Percentiles rank a stretch among this genome's conserved stretches.
These are phyloP conservation scores for Acinonyx jubatus DNA, from an alignment of 2,113 vertebrate species.

Conservation along the genomic window DNA sequence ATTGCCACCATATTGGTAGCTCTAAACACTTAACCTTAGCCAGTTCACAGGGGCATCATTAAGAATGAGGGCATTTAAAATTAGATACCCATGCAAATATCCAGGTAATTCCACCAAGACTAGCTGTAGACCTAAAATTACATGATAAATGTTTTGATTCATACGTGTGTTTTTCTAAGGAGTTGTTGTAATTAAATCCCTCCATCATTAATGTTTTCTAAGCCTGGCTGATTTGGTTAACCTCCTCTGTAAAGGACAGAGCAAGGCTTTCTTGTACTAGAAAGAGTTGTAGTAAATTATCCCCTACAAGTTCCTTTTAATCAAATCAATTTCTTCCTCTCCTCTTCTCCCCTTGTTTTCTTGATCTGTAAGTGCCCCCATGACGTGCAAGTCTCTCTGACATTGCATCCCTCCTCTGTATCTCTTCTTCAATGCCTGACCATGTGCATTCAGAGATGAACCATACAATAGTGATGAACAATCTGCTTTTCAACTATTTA, in stretches of 20 bases:
- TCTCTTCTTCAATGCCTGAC: background rate
- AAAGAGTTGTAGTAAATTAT: background rate
- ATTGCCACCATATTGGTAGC: background rate
- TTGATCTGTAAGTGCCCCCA: background rate
- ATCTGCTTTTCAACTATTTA: background rate
- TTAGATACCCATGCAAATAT: background rate
- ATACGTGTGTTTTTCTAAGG: background rate
- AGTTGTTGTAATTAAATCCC: background rate
- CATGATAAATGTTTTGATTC: background rate
- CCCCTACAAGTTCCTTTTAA: background rate
- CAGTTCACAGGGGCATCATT: background rate
- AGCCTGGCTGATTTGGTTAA: background rate
- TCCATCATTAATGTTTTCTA: background rate
- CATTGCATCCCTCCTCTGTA: background rate
- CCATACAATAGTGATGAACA: background rate
- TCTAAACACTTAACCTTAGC: background rate
- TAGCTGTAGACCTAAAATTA: background rate
- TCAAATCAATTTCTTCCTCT: background rate
- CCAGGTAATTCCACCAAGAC: background rate
- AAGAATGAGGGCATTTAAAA: background rate
- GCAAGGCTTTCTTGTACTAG: background rate
- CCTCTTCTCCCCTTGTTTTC: background rate
- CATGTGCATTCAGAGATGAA: background rate
- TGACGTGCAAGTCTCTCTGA: background rate
- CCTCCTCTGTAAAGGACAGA: background rate